Evolutionary conservation across 2,888 invertebrate species (phyloP), one percentile per base, ranked within the genome.

Genomic region (Galerucella nymphaeae): DNA sequence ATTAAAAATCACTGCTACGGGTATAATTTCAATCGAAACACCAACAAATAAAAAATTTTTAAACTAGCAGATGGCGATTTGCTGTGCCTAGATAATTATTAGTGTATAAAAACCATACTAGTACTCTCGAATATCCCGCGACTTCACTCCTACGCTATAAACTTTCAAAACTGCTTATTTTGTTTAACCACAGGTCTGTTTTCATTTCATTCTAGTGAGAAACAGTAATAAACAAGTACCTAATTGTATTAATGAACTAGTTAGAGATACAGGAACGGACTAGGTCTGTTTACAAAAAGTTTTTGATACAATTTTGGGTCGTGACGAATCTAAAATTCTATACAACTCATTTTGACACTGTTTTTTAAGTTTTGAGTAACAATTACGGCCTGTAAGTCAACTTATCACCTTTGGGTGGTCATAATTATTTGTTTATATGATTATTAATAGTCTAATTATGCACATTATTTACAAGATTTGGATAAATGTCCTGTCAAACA

Each of bases 61-160:
- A n/a, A 68, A 68, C n/a, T 23, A 30, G 23, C 18, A 41, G 16
- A 16, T 30, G 41, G 42, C 62, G 41, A 58, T 59, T 63, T 67
- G 57, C 61, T 68, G 72, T 70, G 63, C 75, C 70, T 62, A 76
- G 72, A 74, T 75, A 71, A 67, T 75, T 73, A 75, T 73, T 74
- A 67, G 75, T 75, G 75, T 74, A 76, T 74, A 75, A 77, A 77
- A 76, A 76, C 71, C 45, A 41, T 70, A 50, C 62, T 65, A 57
- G 58, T 14, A 41, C 61, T 61, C 61, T 61, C 61, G 61, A 73
- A 76, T 71, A 53, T 64, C 69, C 57, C 71, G 59, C 69, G 58
- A 66, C 63, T 64, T 18, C 70, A 66, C 73, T 73, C 62, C 68
- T 55, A 67, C 55, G 64, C 30, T 53, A 41, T 45, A 61, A 61